Conservation (phyloP, 2,113 vertebrate species). For the Pachyramphus minor region DNA sequence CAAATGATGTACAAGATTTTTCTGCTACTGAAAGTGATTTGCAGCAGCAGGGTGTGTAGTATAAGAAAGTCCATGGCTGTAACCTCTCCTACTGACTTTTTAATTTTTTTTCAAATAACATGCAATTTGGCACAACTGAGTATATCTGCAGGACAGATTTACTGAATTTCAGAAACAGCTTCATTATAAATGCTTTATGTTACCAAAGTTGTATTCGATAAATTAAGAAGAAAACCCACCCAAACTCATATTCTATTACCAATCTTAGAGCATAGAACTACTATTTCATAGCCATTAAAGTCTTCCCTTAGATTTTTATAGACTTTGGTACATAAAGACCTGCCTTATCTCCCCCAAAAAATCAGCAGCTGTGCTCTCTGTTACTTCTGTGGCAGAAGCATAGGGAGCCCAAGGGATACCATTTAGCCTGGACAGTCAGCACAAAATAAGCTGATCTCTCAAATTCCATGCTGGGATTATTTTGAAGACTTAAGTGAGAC, state of each 20-base stretch:
- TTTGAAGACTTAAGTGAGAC: background rate
- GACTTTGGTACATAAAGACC: background rate
- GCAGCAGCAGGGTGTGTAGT: background rate
- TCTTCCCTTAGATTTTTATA: background rate
- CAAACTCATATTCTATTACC: background rate
- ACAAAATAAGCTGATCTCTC: background rate
- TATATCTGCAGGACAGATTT: background rate
- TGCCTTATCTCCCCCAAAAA: accelerated
- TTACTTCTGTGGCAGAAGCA: background rate
- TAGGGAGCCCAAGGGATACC: background rate
- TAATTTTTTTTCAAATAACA: background rate
- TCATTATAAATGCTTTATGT: background rate
- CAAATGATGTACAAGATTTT: background rate
- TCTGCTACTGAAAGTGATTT: background rate
- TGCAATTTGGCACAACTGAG: background rate
- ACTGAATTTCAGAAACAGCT: background rate
- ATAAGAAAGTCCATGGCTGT: background rate
- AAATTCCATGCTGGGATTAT: background rate
- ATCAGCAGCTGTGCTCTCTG: background rate
- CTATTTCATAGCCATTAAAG: background rate
- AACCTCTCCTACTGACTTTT: background rate
- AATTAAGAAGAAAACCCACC: background rate
- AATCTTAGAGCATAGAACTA: background rate
- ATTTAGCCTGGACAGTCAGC: background rate
- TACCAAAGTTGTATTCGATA: background rate